phyloP scores from a whole-genome alignment of 2,797 vertebrate genomes.

The Crocodylus rhombifer region DNA sequence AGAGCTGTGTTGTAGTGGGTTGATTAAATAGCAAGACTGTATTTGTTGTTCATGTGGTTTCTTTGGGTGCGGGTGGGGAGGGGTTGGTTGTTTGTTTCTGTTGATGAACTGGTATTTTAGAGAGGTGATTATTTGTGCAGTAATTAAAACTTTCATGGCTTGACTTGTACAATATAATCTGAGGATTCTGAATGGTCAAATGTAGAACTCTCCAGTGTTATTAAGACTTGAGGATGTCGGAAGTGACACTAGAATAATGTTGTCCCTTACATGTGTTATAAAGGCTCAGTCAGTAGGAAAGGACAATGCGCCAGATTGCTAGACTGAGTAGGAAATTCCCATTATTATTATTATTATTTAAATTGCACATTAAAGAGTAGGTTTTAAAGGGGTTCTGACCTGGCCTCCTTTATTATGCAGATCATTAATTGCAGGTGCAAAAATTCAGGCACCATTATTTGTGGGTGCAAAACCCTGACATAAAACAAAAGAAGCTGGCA shows the following conservation, averaged over 20 bases:
- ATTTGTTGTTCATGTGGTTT: no score
- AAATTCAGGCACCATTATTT: neutral
- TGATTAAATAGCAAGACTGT: neutral
- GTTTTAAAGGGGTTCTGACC: slow-evolving; percentile 2
- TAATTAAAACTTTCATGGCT: neutral
- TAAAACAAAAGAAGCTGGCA: slow-evolving; percentile 23
- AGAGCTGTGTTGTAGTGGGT: neutral
- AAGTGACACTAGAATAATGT: neutral
- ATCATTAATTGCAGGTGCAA: slow-evolving; percentile 50
- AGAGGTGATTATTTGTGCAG: neutral
- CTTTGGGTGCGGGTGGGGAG: no score
- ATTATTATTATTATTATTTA: slow-evolving; percentile 26
- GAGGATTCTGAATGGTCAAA: neutral
- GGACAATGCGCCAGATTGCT: neutral
- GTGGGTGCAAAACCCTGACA: neutral
- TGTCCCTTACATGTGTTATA: neutral
- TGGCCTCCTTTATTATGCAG: neutral
- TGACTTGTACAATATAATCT: neutral
- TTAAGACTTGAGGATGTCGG: neutral
- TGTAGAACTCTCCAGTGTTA: neutral
- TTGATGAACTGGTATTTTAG: neutral
- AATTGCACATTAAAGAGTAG: neutral
- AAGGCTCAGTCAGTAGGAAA: neutral
- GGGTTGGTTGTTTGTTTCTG: neutral
- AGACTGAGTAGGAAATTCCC: slow-evolving; percentile 7